phyloP scores from a whole-genome alignment of 2,888 invertebrate genomes.

The Dendrolimus houi region DNA sequence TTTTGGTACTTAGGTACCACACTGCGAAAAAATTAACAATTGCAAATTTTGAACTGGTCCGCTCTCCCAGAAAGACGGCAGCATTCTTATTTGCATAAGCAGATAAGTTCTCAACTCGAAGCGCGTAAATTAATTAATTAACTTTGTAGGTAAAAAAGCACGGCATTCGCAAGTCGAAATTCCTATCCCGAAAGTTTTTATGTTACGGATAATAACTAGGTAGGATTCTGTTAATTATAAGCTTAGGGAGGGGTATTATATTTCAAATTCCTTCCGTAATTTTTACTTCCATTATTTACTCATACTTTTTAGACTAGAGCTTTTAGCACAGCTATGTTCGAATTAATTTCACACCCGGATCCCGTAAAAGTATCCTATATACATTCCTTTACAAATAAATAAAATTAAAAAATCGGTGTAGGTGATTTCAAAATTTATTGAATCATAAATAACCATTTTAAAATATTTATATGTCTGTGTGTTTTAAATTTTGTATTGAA shows the following conservation, averaged over 20 bases:
- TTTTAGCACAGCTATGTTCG: too few relatives aligned
- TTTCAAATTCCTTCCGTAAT: constrained; percentile 34
- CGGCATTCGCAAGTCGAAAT: constrained; percentile 39
- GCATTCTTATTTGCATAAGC: constrained; percentile 48
- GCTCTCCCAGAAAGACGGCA: not conserved
- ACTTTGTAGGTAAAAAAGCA: constrained; percentile 56
- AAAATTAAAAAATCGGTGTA: too few relatives aligned
- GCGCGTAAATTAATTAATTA: constrained; percentile 64
- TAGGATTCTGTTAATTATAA: constrained; percentile 50
- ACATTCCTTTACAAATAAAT: too few relatives aligned
- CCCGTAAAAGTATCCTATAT: too few relatives aligned
- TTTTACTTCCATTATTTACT: constrained; percentile 4
- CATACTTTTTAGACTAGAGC: not conserved
- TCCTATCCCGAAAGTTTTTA: constrained; percentile 45
- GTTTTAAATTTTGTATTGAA: too few relatives aligned
- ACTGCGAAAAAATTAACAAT: not conserved
- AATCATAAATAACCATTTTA: too few relatives aligned
- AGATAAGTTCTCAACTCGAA: constrained; percentile 47
- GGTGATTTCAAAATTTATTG: too few relatives aligned
- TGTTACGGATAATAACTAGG: constrained; percentile 50
- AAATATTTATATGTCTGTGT: too few relatives aligned
- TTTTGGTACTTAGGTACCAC: too few relatives aligned
- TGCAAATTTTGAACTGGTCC: not conserved
- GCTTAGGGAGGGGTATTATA: constrained; percentile 34
- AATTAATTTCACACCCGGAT: too few relatives aligned